Conservation (phyloP, 2,113 vertebrate species). For the Chloropsis hardwickii region DNA sequence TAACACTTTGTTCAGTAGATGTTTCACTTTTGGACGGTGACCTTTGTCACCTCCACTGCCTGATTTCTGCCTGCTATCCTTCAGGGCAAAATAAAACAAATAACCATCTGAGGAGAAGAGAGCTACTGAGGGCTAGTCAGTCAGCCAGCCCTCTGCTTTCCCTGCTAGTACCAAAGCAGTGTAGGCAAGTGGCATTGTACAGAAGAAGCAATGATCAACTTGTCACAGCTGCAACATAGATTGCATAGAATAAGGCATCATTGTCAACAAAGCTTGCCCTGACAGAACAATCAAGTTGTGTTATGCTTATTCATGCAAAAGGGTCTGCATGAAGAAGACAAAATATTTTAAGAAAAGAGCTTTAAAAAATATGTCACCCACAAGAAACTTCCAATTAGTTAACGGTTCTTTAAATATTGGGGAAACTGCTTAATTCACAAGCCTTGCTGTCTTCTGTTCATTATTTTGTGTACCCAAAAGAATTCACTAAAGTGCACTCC, state of each 20-base stretch:
- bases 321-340: neutral
- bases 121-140: neutral
- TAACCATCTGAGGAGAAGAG: neutral
- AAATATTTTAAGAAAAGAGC: slow-evolving; percentile 48
- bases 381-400: slow-evolving; percentile 43
- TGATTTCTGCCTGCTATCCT: neutral
- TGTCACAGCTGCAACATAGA: slow-evolving; percentile 9
- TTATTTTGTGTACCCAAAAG: slow-evolving; percentile 71
- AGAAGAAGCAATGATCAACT: neutral
- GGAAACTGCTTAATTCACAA: slow-evolving; percentile 49
- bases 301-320: slow-evolving; percentile 13
- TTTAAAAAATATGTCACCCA: slow-evolving; percentile 6
- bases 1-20: neutral
- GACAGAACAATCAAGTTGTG: slow-evolving; percentile 18
- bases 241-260: neutral
- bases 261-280: slow-evolving; percentile 11
- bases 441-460: slow-evolving; percentile 55
- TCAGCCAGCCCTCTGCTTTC: neutral
- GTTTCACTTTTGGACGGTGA: neutral
- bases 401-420: neutral
- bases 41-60: rapidly evolving
- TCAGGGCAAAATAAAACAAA: neutral
- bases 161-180: neutral
- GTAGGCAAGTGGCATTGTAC: neutral
- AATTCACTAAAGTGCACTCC: slow-evolving; percentile 66